phyloP scores from a whole-genome alignment of 2,113 vertebrate species.

The Nothoprocta perdicaria region DNA sequence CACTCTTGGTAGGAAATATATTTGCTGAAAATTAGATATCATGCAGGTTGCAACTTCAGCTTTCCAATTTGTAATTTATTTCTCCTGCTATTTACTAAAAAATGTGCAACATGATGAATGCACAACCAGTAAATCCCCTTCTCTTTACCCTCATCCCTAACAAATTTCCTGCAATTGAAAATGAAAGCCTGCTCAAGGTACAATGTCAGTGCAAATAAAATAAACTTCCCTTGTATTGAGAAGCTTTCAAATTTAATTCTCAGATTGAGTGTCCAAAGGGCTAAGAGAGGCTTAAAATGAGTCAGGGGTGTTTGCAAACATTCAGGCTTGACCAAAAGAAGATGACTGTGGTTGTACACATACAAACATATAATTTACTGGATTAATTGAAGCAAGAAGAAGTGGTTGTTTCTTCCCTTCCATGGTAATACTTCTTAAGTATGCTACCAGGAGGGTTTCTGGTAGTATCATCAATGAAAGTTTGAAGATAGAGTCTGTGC shows the following conservation, averaged over 20 bases:
- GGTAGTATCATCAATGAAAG: not conserved
- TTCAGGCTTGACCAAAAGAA: not conserved
- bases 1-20: not conserved
- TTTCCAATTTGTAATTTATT: not conserved
- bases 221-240: not conserved
- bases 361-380: not conserved
- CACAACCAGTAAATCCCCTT: not conserved
- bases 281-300: not conserved
- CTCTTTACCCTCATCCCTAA: not conserved
- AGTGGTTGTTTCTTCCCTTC: not conserved
- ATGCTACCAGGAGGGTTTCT: not conserved
- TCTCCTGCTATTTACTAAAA: not conserved
- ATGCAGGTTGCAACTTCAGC: not conserved
- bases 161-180: not conserved
- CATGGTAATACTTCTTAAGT: not conserved
- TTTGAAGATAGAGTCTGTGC: not conserved
- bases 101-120: not conserved
- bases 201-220: not conserved
- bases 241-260: not conserved
- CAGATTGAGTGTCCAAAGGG: not conserved
- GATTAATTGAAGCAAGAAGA: not conserved
- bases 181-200: not conserved
- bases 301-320: not conserved
- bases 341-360: not conserved
- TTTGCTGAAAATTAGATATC: not conserved